Percentiles rank a stretch among this genome's conserved stretches.
These are phyloP conservation scores for Cepphus grylle DNA, from an alignment of 2,113 vertebrate species.

Conservation along the genomic window DNA sequence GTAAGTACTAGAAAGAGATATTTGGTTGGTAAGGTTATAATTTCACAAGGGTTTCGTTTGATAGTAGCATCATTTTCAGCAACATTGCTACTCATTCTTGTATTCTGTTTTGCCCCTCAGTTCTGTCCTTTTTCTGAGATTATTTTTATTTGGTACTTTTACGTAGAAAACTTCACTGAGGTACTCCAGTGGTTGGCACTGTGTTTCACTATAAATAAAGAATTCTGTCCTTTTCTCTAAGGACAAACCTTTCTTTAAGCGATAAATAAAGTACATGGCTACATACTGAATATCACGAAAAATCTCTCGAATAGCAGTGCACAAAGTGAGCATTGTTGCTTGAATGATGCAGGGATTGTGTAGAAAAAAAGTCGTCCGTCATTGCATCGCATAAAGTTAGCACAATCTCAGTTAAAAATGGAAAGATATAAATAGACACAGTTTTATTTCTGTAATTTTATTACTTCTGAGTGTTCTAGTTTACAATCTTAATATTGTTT, in stretches of 20 bases:
- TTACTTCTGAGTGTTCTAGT: not conserved
- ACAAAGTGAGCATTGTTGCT: not conserved
- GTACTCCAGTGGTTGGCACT: not conserved
- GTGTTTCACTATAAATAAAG: not conserved
- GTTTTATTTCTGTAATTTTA: not conserved
- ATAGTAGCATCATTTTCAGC: not conserved
- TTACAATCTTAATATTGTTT: not conserved
- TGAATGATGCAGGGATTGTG: not conserved
- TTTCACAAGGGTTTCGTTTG: not conserved
- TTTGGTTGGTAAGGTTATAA: not conserved
- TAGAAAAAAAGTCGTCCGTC: not conserved
- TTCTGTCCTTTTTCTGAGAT: not conserved
- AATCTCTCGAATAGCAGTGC: not conserved
- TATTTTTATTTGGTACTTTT: not conserved
- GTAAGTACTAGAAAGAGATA: not conserved
- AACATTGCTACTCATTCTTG: not conserved
- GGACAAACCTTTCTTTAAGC: too few relatives aligned
- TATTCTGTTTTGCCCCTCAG: not conserved
- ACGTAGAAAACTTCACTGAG: not conserved
- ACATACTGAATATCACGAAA: not conserved
- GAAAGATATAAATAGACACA: not conserved
- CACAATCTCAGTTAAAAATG: not conserved
- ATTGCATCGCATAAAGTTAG: not conserved
- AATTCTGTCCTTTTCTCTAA: too few relatives aligned
- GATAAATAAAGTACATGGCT: not conserved